Percentiles rank a stretch among this genome's conserved stretches.
Conservation (phyloP, 2,888 invertebrate species). For the Pammene fasciana region DNA sequence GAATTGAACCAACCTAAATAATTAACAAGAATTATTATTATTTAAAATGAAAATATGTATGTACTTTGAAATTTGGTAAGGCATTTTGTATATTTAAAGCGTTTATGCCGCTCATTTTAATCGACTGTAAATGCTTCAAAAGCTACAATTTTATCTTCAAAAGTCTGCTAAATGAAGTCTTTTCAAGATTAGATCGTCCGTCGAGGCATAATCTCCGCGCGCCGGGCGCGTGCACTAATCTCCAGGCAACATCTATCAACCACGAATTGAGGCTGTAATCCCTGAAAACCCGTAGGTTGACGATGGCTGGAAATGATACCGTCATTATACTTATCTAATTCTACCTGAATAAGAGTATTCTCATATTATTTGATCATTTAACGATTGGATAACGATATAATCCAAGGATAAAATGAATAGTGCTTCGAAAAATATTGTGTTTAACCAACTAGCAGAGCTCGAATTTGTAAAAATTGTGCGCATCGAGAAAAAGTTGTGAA, state of each 20-base stretch:
- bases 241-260: slow-evolving; percentile 29
- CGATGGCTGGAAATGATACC: not conserved
- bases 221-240: slow-evolving; percentile 11
- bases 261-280: slow-evolving; percentile 1
- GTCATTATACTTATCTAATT: not conserved
- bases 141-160: not conserved
- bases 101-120: not conserved
- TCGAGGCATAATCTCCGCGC: slow-evolving; percentile 5
- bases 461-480: too few species aligned
- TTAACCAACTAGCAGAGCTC: too few species aligned
- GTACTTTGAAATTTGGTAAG: too few species aligned
- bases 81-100: not conserved
- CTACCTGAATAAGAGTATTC: too few species aligned
- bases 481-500: too few species aligned
- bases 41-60: too few species aligned
- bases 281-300: not conserved
- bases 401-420: too few species aligned
- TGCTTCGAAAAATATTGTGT: too few species aligned
- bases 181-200: slow-evolving; percentile 17
- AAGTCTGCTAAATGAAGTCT: slow-evolving; percentile 15
- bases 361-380: too few species aligned
- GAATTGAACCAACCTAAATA: too few species aligned
- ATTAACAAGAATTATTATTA: too few species aligned
- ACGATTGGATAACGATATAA: too few species aligned
- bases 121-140: not conserved